Evolutionary conservation across 2,888 invertebrate species (phyloP).

Genomic region (Orchesellides sinensis): DNA sequence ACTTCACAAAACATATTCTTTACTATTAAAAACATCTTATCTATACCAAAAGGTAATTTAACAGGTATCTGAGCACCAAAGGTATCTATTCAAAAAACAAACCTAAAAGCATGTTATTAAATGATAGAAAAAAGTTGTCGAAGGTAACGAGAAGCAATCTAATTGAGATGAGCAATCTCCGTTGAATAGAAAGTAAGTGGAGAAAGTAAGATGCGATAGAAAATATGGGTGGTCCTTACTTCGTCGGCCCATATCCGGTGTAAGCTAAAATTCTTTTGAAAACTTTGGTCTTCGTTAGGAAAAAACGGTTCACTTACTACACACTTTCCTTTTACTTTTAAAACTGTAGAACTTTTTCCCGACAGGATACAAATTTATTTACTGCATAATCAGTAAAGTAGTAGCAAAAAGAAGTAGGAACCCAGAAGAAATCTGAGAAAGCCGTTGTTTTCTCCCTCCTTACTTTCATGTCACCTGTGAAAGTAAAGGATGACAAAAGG

Average conservation of each 20-base stretch:
- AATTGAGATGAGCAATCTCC: conserved; percentile 17
- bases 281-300: conserved; percentile 13
- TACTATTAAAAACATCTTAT: no score
- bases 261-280: conserved; percentile 28
- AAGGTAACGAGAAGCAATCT: conserved; percentile 23
- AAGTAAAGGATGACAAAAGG: background rate
- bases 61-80: no score
- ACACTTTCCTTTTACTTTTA: conserved; percentile 3
- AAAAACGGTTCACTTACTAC: background rate
- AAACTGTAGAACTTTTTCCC: conserved; percentile 13
- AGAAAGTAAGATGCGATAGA: background rate
- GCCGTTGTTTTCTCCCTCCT: conserved; percentile 26
- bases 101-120: no score
- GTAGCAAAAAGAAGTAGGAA: background rate
- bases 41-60: no score
- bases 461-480: conserved; percentile 13
- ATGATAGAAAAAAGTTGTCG: conserved; percentile 27
- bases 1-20: no score
- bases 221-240: conserved; percentile 16
- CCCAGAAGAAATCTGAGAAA: conserved; percentile 43
- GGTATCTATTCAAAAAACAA: no score
- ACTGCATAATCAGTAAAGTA: conserved; percentile 54
- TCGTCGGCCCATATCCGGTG: conserved; percentile 43
- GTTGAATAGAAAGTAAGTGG: background rate
- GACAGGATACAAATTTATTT: conserved; percentile 49